Evolutionary conservation across 92 coral and sea anemone genomes (phyloP), one percentile per base, ranked within the genome.

Genomic region (Heteractis magnifica): DNA sequence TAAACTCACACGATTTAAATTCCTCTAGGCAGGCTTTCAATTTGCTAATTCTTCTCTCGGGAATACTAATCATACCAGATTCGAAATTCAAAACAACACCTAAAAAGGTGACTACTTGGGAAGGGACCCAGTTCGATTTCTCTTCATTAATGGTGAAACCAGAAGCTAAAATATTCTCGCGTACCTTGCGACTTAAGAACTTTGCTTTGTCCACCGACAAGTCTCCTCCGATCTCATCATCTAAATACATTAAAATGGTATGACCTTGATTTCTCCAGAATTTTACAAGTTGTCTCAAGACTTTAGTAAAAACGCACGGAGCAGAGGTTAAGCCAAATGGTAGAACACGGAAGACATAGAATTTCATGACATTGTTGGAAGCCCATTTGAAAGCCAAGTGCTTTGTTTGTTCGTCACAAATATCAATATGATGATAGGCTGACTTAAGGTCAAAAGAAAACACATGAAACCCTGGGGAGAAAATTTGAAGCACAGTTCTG

Each of bases 361-460:
- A 86, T 60, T 78, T 82, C 85, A 71, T 82, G 15, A 58, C 79
- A 41, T 59, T 62, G 20, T 26, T 58, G 55, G 86, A 76, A 20
- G 87, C 79, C 90, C 89, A 84, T 60, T 84, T 78, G 65, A 91
- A 85, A 4, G 86, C 91, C 49, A 91, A 56, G 52, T 64, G 88
- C 56, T 82, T 76, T 41, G 78, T 85, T 73, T 88, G 92, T 12
- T 88, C 87, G 18, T 87, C 87, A 72, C 86, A 91, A 81, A 91
- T 88, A 62, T 91, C 89, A 12, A 88, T 72, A 20, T 88, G 91
- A 76, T 90, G 90, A 65, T 90, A 87, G 12, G 88, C 93, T 8
- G 93, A 90, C 79, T 87, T 83, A 52, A 87, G 65, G 76, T 81
- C 89, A 70, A 85, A 89, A 6, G 85, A 48, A 71, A 88, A 89